Conservation (phyloP, 2,888 invertebrate genomes). For the Ornithoptera alexandrae region DNA sequence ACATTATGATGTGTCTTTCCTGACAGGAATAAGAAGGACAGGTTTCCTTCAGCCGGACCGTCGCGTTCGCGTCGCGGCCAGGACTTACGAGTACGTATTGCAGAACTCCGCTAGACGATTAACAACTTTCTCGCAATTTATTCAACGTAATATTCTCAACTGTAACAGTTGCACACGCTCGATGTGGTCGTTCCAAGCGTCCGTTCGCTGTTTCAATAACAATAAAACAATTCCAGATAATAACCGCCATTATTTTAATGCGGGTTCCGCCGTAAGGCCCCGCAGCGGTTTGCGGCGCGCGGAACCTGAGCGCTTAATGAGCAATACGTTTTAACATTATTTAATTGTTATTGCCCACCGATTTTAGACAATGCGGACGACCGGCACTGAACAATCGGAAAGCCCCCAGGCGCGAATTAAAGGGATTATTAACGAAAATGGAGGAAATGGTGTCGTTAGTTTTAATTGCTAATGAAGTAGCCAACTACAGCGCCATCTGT, state of each 20-base stretch:
- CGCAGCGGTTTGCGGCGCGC: conserved; percentile 32
- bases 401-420: conserved; percentile 39
- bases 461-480: conserved; percentile 52
- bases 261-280: conserved; percentile 46
- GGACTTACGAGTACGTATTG: too few species aligned
- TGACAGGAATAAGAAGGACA: too few species aligned
- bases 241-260: conserved; percentile 49
- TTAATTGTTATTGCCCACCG: conserved; percentile 52
- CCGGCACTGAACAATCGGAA: conserved; percentile 40
- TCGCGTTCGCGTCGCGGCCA: too few species aligned
- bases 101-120: too few species aligned
- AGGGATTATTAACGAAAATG: conserved; percentile 58
- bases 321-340: conserved; percentile 50
- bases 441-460: conserved; percentile 39
- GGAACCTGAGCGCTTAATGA: conserved; percentile 42
- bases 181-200: conserved; percentile 29
- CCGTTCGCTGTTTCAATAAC: conserved; percentile 37
- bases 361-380: conserved; percentile 44
- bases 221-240: conserved; percentile 39
- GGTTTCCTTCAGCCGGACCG: too few species aligned
- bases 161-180: conserved; percentile 8
- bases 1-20: too few species aligned
- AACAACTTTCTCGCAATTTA: neutral
- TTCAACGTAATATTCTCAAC: conserved; percentile 6
- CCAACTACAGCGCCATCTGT: conserved; percentile 62